Conservation (phyloP, 2,888 invertebrate genomes). For the Melanargia galathea region DNA sequence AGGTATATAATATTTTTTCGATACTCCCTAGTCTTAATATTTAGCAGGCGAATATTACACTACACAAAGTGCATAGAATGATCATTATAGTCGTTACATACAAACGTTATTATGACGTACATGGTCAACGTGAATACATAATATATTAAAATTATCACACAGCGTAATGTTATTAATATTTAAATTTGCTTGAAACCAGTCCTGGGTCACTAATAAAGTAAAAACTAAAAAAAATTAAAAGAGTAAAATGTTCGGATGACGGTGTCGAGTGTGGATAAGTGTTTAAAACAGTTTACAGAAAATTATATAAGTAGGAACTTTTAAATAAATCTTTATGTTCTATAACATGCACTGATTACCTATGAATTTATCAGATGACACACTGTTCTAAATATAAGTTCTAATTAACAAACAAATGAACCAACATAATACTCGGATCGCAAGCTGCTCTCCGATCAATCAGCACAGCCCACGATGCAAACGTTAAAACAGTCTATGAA, state of each 20-base stretch:
- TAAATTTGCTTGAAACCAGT: constrained; percentile 77
- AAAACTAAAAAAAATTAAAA: constrained; percentile 38
- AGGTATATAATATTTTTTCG: constrained; percentile 45
- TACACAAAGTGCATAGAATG: constrained; percentile 73
- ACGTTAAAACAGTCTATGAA: constrained; percentile 26
- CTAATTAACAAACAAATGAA: not conserved
- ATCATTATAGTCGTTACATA: constrained; percentile 45
- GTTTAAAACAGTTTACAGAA: constrained; percentile 17
- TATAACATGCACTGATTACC: constrained; percentile 31
- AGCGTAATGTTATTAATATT: constrained; percentile 66
- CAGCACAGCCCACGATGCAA: constrained; percentile 29
- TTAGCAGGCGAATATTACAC: constrained; percentile 68
- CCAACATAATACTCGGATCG: not conserved
- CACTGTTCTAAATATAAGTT: not conserved
- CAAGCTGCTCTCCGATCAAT: constrained; percentile 2
- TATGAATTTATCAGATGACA: not conserved
- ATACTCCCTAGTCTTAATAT: constrained; percentile 62
- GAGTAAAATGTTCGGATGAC: constrained; percentile 46
- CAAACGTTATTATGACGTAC: constrained; percentile 46
- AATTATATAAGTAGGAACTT: constrained; percentile 34
- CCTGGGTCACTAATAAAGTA: constrained; percentile 48
- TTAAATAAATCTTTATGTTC: constrained; percentile 25
- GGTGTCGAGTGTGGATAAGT: constrained; percentile 31
- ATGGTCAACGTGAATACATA: constrained; percentile 53
- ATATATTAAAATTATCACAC: constrained; percentile 56